Base-by-base conservation (phyloP, 1,140 invertebrate genomes). In the Drosophila hydei region DNA sequence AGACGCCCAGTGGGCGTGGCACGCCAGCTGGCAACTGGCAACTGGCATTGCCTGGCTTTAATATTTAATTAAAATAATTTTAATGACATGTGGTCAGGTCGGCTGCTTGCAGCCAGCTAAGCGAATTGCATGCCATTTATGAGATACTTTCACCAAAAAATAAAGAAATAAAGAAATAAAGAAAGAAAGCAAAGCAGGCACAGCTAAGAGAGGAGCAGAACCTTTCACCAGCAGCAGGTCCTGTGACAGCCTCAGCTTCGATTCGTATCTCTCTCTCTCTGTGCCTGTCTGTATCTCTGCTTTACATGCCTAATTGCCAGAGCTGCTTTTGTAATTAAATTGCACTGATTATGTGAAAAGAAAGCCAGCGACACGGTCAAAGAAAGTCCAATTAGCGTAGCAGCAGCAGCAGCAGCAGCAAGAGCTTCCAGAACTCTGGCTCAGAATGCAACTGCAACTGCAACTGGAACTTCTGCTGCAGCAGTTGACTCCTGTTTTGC, bases 291-390 rank as follows among this genome's bases (percentile, higher is more conserved):
- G 2, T 16, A 14, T 14, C 8, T 42, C 81, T 87, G 80, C 68
- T 87, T 87, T 87, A 87, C 81, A 87, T 87, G 81, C 75, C 81
- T 87, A 87, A 87, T 87, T 87, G 81, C 83, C 73, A 58, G 30
- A 47, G 72, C 50, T 61, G 72, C 68, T 52, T 58, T 58, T 67
- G 81, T 87, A 87, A 87, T 87, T 87, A 87, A 87, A 87, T 81
- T 87, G 81, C 81, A 78, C 78, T 88, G 83, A 87, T 87, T 87
- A 88, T 60, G 74, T 65, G 63, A 60, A 72, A 61, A 72, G 75
- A 63, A 74, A 68, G 58, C 36, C 38, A 62, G 21, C 42, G 43
- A 45, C 43, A 45, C 43, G 43, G 43, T 18, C 43, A 45, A 72
- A 79, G 70, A 83, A 88, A 88, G 72, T 77, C 79, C 83, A 88